Conservation (phyloP, 2,888 invertebrate species). For the Pandemis heparana region DNA sequence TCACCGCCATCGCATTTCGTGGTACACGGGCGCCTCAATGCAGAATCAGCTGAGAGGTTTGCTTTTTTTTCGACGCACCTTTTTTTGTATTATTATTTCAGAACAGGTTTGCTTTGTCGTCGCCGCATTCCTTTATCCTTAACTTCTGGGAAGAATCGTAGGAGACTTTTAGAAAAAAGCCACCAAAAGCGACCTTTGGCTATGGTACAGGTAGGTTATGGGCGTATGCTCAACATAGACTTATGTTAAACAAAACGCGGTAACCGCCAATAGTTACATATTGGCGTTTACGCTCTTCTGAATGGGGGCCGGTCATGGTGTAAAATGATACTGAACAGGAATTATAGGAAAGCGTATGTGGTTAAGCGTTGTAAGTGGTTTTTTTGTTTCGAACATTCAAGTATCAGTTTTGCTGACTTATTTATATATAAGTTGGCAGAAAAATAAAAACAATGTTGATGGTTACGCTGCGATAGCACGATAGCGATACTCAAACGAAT, state of each 20-base stretch:
- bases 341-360: constrained; percentile 32
- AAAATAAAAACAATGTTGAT: background rate
- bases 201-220: constrained; percentile 40
- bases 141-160: constrained; percentile 43
- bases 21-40: constrained; percentile 52
- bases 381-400: constrained; percentile 14
- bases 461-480: too few relatives aligned
- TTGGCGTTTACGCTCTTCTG: constrained; percentile 17
- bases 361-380: constrained; percentile 29
- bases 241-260: background rate
- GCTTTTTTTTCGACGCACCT: constrained; percentile 45
- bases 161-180: constrained; percentile 37
- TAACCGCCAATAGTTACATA: constrained; percentile 7
- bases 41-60: constrained; percentile 54
- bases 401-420: background rate
- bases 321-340: constrained; percentile 39
- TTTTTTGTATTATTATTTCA: constrained; percentile 49
- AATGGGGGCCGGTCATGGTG: constrained; percentile 21
- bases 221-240: constrained; percentile 33
- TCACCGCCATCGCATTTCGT: constrained; percentile 32
- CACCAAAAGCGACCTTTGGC: constrained; percentile 34
- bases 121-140: constrained; percentile 45
- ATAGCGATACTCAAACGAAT: too few relatives aligned
- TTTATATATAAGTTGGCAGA: background rate
- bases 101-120: constrained; percentile 47